Evolutionary conservation across 2,797 vertebrate genomes (phyloP), one percentile per base, ranked within the genome.

Genomic region (Prunella strophiata): DNA sequence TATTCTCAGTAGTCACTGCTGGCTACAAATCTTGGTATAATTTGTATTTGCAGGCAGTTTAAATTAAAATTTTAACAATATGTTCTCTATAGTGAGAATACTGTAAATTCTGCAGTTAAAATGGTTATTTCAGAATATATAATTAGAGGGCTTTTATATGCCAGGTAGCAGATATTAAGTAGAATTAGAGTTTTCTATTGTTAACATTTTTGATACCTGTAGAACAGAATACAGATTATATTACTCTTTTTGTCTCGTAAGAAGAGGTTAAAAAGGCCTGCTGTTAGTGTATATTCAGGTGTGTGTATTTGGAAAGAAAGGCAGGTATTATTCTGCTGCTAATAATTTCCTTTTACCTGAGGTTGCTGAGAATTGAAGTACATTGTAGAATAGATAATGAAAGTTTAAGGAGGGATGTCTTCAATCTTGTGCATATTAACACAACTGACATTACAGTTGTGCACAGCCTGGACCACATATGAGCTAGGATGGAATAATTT

Each of bases 401-500:
- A 93, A 76, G 30, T 12, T 91, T 67, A 29, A 42, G 43, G 38
- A 67, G 19, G 30, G 18, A 23, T 43, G 8, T 77, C 50, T 85
- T 89, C 38, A 54, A 21, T 74, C 13, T 6, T 66, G 11, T 67
- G 30, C 34, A 40, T 8, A n/a, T 85, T 52, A 79, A 63, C 45
- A 80, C 38, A 73, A 10, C 16, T 80, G 42, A 25, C 57, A 17
- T 9, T 58, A 12, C 30, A 62, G 5, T 30, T 61, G 8, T 57
- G 45, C 10, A 1, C 40, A 83, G 29, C 48, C 43, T 62, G 48
- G 29, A 30, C 29, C 36, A 34, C 0, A 0, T 40, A 23, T 1
- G 8, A 74, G 6, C 58, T 73, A 45, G n/a, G 21, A 16, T 71
- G 73, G 9, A 47, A 2, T 40, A 59, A 50, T 87, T 91, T 48